Conservation (phyloP, 2,113 vertebrate species). For the Phycodurus eques region DNA sequence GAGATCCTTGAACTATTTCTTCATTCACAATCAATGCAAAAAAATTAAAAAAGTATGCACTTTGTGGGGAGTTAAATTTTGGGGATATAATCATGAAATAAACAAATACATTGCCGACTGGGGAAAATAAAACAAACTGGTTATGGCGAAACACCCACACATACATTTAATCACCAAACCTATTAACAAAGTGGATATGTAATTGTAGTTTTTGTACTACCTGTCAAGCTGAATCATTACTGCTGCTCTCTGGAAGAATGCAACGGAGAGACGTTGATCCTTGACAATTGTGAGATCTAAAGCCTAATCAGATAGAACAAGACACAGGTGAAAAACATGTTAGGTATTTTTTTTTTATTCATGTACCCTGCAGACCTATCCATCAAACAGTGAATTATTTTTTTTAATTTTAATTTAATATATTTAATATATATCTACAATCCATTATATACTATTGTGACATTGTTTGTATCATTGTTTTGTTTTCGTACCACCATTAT, state of each 20-base stretch:
- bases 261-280: constrained; percentile 82
- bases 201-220: constrained; percentile 51
- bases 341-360: not conserved
- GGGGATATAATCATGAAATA: not conserved
- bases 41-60: not conserved
- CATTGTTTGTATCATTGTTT: not conserved
- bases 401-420: too few species aligned
- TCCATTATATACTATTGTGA: too few species aligned
- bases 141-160: not conserved
- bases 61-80: not conserved
- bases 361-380: not conserved
- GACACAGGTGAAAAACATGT: not conserved
- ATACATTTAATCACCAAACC: not conserved
- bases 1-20: not conserved
- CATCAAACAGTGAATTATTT: not conserved
- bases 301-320: constrained; percentile 65
- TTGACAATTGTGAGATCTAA: constrained; percentile 76
- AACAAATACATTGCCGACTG: not conserved
- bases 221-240: constrained; percentile 76
- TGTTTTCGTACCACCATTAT: too few species aligned
- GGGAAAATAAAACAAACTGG: not conserved
- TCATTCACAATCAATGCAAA: not conserved
- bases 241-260: constrained; percentile 84
- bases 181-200: not conserved
- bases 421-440: too few species aligned